Percentiles rank a stretch among this genome's conserved stretches.
These are phyloP conservation scores for Lytechinus variegatus DNA, from an alignment of 35 echinoderm and acorn worm species.

Conservation along the genomic window DNA sequence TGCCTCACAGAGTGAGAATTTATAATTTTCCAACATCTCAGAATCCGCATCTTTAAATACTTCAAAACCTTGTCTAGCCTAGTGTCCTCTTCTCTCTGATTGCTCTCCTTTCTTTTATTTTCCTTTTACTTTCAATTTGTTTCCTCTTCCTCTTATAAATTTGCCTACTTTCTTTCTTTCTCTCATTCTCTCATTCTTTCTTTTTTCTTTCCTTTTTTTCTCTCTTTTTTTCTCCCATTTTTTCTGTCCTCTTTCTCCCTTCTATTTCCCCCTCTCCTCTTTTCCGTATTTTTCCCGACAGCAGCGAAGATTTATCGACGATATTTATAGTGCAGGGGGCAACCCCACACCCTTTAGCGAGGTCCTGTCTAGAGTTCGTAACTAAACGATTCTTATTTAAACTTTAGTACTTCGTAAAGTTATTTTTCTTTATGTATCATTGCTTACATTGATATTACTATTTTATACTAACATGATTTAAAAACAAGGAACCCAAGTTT, in stretches of 20 bases:
- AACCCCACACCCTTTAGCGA: neutral
- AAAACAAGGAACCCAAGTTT: too few species aligned
- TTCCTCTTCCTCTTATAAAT: too few species aligned
- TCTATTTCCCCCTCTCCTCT: neutral
- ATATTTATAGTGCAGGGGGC: neutral
- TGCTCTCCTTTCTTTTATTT: neutral
- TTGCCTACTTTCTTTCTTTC: neutral
- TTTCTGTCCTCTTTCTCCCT: neutral
- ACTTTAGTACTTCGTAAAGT: too few species aligned
- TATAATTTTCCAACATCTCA: too few species aligned
- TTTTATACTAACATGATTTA: too few species aligned
- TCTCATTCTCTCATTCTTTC: neutral
- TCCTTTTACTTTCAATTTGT: neutral
- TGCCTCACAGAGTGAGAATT: too few species aligned
- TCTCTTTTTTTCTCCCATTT: neutral
- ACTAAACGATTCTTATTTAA: too few species aligned
- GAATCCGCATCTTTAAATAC: too few species aligned
- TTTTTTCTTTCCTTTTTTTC: neutral
- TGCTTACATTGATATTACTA: too few species aligned
- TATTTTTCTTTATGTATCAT: too few species aligned
- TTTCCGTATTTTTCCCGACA: neutral
- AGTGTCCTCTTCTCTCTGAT: neutral
- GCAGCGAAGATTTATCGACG: too few species aligned
- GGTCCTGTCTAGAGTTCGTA: neutral
- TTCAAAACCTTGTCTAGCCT: neutral